Evolutionary conservation across 2,113 vertebrate genomes (phyloP), one percentile per base, ranked within the genome.

Genomic region (Pipra filicauda): DNA sequence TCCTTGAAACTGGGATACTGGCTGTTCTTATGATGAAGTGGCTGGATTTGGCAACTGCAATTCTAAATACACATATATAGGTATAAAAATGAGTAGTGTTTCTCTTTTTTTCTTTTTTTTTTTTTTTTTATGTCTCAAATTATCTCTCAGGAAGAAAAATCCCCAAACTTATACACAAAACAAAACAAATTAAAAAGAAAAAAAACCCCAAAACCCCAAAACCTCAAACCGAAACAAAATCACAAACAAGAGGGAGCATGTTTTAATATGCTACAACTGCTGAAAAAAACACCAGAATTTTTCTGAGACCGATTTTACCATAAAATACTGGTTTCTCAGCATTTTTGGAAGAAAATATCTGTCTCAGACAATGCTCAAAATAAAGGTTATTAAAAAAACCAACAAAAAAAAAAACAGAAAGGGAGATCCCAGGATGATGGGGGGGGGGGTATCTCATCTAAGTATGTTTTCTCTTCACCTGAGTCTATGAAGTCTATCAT

Each of bases 391-490:
- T 33, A 14, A 37, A 7, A 12, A 39, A 37, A 37, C 43, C 37
- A 62, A n/a, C 3, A 57, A 55, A 11, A 20, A 19, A 3, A 16
- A 15, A 46, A 31, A 8, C 16, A 43, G 8, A 65, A n/a, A 51
- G 1, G 2, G 5, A 52, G 6, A 57, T 20, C 17, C 20, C n/a
- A 77, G 46, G 9, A 12, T 15, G 5, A 15, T 6, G 2, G 0
- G 3, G 7, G 39, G 39, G 39, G 39, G 11, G 39, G 39, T 12
- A 52, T 49, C 49, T 61, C 24, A 76, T 52, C 12, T 41, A 58
- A 49, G 33, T 22, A 65, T 73, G 37, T 21, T 77, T 15, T 21
- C 12, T 1, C 27, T 91, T 85, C 33, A 35, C 19, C 51, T 15
- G 39, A 41, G 15, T 43, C 17, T 11, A 64, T 43, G 21, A 8